Base-by-base conservation (phyloP, 2,797 vertebrate species). In the Acipenser oxyrinchus region DNA sequence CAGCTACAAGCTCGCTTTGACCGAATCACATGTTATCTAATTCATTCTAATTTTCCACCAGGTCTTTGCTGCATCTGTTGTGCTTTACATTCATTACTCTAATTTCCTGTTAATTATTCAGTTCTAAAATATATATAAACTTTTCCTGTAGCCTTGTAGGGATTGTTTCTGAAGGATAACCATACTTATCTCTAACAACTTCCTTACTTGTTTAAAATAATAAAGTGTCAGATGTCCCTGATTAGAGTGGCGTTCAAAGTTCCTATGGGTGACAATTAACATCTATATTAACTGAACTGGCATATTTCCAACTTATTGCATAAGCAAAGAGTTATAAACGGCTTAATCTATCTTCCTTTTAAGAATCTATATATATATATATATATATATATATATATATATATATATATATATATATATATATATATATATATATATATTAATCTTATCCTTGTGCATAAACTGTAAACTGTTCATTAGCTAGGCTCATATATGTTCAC, bases 51-150 rank as follows among this genome's bases (percentile, higher is more conserved):
- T 84, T 81, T 83, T 86, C 78, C 72, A 81, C 73, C 80, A 84
- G 81, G 77, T 86, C 82, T 83, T 83, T 70, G 73, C 78, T 81
- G 80, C 80, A 90, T 87, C 87, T 88, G 85, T 75, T 83, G 71
- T 75, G 71, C 70, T 82, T 82, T 85, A 84, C 78, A 83, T 76
- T 78, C 75, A 83, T 85, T 86, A 86, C 69, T 79, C 73, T 80
- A 87, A 89, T 88, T 86, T 82, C 77, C 80, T 82, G 86, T 87
- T 90, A 84, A 90, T 90, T 86, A 89, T 76, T 78, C 73, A 77
- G 55, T 78, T 82, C 77, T 76, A 81, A 68, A 73, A 82, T 86
- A 82, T 80, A 83, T 76, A 80, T 75, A 76, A 79, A 82, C 80
- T 15, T 50, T 73, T 77, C 71, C 63, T 70, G 1, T 2, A 77